Conservation (phyloP, 2,888 invertebrate genomes). For the Tridacna gigas region DNA sequence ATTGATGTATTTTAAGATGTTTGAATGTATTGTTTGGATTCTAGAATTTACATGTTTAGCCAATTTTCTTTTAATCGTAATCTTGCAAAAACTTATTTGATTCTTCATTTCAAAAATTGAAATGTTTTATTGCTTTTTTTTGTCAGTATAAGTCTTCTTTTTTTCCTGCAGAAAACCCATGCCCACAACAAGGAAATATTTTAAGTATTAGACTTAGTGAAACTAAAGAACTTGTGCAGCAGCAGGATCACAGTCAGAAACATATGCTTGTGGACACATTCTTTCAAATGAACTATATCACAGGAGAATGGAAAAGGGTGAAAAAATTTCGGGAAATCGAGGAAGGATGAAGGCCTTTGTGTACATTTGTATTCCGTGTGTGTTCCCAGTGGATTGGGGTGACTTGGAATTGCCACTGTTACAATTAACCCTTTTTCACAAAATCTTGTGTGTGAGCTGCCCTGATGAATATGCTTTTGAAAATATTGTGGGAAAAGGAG, state of each 20-base stretch:
- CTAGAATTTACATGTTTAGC: not conserved
- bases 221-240: conserved; percentile 93
- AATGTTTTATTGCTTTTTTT: not conserved
- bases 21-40: not conserved
- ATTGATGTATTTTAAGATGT: too few species aligned
- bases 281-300: conserved; percentile 99
- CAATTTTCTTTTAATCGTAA: too few species aligned
- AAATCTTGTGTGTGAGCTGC: too few species aligned
- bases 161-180: conserved; percentile 92
- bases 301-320: conserved; percentile 98
- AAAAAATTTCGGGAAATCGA: conserved; percentile 89
- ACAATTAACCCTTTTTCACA: too few species aligned
- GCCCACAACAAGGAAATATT: conserved; percentile 98
- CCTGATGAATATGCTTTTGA: too few species aligned
- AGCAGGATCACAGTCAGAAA: conserved; percentile 92
- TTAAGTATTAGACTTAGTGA: conserved; percentile 98
- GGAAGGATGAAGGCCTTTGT: conserved; percentile 47
- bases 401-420: too few species aligned
- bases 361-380: not conserved
- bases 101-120: not conserved
- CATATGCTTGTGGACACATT: conserved; percentile 95
- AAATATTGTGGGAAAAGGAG: too few species aligned
- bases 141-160: conserved; percentile 50
- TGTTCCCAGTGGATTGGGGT: too few species aligned
- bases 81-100: too few species aligned